Percentiles rank a stretch among this genome's conserved stretches.
Conservation (phyloP, 2,888 invertebrate species). For the Ormyrus thymus region DNA sequence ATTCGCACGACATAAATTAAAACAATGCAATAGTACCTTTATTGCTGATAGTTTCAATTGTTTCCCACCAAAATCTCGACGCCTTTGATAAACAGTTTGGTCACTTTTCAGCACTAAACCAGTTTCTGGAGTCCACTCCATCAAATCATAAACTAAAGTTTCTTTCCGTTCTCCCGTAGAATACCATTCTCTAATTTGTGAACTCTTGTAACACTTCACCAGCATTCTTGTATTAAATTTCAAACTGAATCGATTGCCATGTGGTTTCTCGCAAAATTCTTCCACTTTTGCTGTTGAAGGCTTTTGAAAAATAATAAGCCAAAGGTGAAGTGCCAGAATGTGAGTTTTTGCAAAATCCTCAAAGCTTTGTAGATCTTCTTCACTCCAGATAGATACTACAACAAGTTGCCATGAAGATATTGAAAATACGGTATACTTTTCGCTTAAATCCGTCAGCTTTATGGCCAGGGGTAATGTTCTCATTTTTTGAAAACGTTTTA, state of each 20-base stretch:
- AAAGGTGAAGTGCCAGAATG: neutral
- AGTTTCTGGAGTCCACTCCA: neutral
- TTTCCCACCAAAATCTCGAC: neutral
- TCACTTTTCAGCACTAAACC: neutral
- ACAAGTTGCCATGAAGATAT: neutral
- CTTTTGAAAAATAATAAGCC: neutral
- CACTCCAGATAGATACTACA: neutral
- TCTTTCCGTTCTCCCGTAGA: neutral
- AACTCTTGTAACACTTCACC: neutral
- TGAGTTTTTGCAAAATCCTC: neutral
- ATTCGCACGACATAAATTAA: neutral
- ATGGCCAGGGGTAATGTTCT: too few species aligned
- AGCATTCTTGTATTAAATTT: slow-evolving; percentile 1
- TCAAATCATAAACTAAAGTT: neutral
- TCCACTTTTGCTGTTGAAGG: too few species aligned
- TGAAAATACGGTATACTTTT: too few species aligned
- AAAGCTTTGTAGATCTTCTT: neutral
- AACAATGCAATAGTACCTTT: neutral
- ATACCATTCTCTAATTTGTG: slow-evolving; percentile 5
- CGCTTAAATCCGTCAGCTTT: too few species aligned
- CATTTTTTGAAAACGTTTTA: too few species aligned
- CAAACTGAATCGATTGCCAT: neutral
- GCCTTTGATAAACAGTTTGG: neutral
- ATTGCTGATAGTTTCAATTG: neutral
- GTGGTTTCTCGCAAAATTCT: neutral